Evolutionary conservation across 2,113 vertebrate genomes (phyloP), one percentile per base, ranked within the genome.

Genomic region (Microtus pennsylvanicus): DNA sequence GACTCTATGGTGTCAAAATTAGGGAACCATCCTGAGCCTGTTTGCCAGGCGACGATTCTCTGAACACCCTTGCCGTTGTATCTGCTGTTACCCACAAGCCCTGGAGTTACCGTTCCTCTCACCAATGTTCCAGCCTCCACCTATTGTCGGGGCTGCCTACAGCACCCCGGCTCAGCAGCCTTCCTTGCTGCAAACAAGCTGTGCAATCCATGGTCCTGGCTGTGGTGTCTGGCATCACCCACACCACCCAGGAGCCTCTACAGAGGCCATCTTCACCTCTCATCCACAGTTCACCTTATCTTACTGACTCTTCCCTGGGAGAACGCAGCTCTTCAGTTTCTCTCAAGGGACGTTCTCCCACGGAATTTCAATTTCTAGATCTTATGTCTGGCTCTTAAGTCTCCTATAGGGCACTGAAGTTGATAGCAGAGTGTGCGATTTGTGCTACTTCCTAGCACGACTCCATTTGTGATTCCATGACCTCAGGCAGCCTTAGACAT

Each of bases 401-500:
- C 58, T 58, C 19, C 58, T 58, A 5, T 7, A 21, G 58, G 58
- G 58, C 58, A 2, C 58, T 58, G 58, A 58, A 58, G 58, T 58
- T 58, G 58, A 58, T 58, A 24, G 13, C 14, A 8, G 3, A 19
- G 21, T 3, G 4, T 52, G 12, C 13, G 3, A 52, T 52, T 52
- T 52, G 52, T 10, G 0, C 3, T 55, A 4, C 45, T 38, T 4
- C 26, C 70, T 24, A 38, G 52, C 75, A 6, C 5, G 14, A n/a
- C 50, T 52, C 74, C 0, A 3, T 19, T 38, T 28, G 2, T 0
- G 0, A 2, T 6, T 5, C 1, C 0, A 0, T n/a, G 28, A 75
- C 30, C 24, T 61, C 47, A 1, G 52, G 61, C 61, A 8, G 30
- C 35, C 70, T 77, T 38, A 90, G 28, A 30, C 50, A 1, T 1